Evolutionary conservation across 2,888 invertebrate species (phyloP), one percentile per base, ranked within the genome.

Genomic region (Proisotoma minuta): DNA sequence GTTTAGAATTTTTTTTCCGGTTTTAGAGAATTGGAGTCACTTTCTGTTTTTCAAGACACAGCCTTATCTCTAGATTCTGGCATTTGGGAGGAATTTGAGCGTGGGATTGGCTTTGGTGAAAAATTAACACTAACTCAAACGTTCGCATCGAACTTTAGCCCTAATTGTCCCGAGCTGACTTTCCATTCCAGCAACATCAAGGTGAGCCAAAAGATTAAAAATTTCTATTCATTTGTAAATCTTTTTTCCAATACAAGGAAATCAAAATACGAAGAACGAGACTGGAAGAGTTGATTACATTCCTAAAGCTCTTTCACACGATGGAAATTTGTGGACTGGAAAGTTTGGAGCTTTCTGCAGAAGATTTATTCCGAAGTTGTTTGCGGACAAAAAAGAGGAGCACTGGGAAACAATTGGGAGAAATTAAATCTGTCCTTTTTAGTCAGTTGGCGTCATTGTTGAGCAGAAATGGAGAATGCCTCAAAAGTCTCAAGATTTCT

Each of bases 1-100:
- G n/a, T n/a, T n/a, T n/a, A n/a, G n/a, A n/a, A n/a, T n/a, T n/a
- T n/a, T n/a, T n/a, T n/a, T n/a, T n/a, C n/a, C n/a, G n/a, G n/a
- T n/a, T n/a, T 4, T n/a, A 43, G 43, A n/a, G 53, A 54, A 34
- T 39, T 54, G 10, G 53, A 54, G 20, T 10, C 20, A 2, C 39
- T 54, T 2, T 18, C 34, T 5, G 39, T 20, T 20, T 28, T 54
- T 29, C 53, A 39, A 18, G 53, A 54, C 39, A 54, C 53, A 5
- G 29, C 20, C 39, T 18, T 23, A 12, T 24, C 49, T 12, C 20
- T 29, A 10, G 28, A 23, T 3, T 27, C 39, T 29, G 34, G 53
- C 2, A n/a, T 51, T n/a, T 39, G 28, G 22, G 53, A 54, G 23
- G 53, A 54, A 18, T 54, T 54, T 23, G 53, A 54, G 15, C 2